phyloP scores from a whole-genome alignment of 1,140 invertebrate genomes.

The Cyclargus thomasi region DNA sequence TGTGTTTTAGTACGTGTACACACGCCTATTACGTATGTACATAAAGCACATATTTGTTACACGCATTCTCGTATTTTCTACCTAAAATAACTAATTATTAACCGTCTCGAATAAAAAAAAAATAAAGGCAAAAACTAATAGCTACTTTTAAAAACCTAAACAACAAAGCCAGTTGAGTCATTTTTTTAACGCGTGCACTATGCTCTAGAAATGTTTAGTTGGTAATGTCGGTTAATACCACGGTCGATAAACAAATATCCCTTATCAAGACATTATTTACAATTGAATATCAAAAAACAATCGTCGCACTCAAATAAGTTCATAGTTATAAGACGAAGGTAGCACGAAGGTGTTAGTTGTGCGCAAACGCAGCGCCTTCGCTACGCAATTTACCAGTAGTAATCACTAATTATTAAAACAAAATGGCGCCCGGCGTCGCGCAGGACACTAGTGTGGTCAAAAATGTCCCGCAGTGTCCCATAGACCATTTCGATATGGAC shows the following conservation, averaged over 20 bases:
- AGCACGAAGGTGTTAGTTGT: constrained; percentile 49
- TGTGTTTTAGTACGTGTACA: no score
- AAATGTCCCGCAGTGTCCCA: constrained; percentile 35
- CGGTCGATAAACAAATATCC: neutral
- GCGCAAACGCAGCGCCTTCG: constrained; percentile 34
- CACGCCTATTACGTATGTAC: no score
- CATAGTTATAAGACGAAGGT: constrained; percentile 59
- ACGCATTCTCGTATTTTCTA: no score
- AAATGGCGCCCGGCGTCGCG: constrained; percentile 60
- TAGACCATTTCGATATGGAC: constrained; percentile 37
- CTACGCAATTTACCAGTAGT: constrained; percentile 16
- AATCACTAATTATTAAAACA: constrained; percentile 19
- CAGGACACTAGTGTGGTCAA: constrained; percentile 45
- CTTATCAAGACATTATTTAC: neutral
- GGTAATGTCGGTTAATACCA: no score
- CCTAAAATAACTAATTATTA: no score
- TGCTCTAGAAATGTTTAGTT: no score
- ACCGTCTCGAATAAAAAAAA: no score
- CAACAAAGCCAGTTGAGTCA: no score
- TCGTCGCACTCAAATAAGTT: neutral
- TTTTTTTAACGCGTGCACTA: no score
- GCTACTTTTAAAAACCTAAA: no score
- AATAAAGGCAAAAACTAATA: no score
- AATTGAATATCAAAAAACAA: neutral
- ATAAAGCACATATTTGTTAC: no score